Conservation (phyloP, 2,113 vertebrate species). For the Tupaia tana region DNA sequence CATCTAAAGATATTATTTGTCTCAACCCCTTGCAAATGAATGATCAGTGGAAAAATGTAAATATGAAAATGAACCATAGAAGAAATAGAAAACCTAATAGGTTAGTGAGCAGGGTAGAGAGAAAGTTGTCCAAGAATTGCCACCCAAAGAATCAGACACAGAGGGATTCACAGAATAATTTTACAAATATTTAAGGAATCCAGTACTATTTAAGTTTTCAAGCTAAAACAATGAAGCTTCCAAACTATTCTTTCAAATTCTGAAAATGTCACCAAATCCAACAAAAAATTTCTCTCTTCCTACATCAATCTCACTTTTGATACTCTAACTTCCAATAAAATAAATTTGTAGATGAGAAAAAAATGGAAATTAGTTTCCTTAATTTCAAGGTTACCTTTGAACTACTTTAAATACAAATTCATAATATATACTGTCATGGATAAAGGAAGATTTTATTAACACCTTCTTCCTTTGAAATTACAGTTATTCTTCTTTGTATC, state of each 20-base stretch:
- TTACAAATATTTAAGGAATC: not conserved
- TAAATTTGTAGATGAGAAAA: not conserved
- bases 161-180: not conserved
- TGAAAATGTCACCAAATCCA: not conserved
- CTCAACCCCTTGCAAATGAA: not conserved
- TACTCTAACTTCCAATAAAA: not conserved
- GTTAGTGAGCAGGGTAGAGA: not conserved
- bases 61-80: not conserved
- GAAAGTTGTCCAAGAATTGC: not conserved
- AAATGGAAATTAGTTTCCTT: not conserved
- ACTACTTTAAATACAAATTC: not conserved
- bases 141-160: not conserved
- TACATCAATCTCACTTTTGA: not conserved
- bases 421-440: not conserved
- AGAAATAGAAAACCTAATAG: not conserved
- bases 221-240: not conserved
- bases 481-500: not conserved
- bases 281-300: not conserved
- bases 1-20: not conserved
- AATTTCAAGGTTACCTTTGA: not conserved
- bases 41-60: not conserved
- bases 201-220: not conserved
- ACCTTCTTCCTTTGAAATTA: not conserved
- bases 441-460: not conserved
- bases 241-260: not conserved